These are phyloP conservation scores for Acrocephalus arundinaceus DNA, from an alignment of 2,113 vertebrate species.

Conservation along the genomic window DNA sequence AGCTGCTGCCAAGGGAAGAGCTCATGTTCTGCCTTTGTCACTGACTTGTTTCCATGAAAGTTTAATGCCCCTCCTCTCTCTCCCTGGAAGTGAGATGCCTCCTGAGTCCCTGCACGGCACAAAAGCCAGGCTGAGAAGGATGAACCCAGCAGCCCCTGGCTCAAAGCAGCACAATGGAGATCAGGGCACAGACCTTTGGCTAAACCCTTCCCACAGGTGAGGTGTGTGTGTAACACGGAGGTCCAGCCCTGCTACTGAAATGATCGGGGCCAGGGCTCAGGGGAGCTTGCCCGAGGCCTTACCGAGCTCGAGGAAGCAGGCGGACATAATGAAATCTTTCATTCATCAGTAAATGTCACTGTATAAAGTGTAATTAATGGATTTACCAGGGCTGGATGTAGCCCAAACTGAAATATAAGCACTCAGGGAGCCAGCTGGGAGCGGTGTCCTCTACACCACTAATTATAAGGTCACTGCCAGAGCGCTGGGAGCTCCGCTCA, in stretches of 20 bases:
- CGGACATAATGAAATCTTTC: constrained; percentile 53
- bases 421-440: constrained; percentile 7
- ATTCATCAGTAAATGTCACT: constrained; percentile 57
- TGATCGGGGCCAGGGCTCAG: not conserved
- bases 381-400: constrained; percentile 60
- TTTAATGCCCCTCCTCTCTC: constrained; percentile 33
- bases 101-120: not conserved
- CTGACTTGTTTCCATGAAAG: constrained; percentile 61
- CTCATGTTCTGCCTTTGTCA: constrained; percentile 43
- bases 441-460: not conserved
- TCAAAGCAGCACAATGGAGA: not conserved
- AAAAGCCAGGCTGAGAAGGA: not conserved
- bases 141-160: not conserved
- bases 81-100: constrained; percentile 32
- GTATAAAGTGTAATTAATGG: constrained; percentile 67
- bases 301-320: not conserved
- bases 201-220: constrained; percentile 2
- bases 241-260: not conserved
- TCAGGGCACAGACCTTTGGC: not conserved
- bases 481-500: not conserved
- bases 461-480: constrained; percentile 51
- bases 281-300: not conserved
- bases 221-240: not conserved
- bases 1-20: not conserved
- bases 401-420: constrained; percentile 62